Evolutionary conservation across 2,113 vertebrate genomes (phyloP).

Genomic region (Epinephelus fuscoguttatus): DNA sequence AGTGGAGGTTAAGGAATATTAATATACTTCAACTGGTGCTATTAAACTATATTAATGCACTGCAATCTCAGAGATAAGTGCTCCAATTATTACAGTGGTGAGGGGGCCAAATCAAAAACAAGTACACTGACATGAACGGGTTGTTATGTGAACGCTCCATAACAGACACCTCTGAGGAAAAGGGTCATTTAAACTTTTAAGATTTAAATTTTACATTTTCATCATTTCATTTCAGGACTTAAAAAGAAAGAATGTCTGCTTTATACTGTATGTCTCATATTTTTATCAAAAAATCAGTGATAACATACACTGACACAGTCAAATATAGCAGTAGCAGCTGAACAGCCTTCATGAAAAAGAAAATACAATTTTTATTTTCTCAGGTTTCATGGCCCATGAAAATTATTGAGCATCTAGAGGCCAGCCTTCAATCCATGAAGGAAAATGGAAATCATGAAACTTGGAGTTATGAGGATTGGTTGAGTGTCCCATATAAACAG

Average conservation of each 20-base stretch:
- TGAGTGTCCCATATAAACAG: neutral
- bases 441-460: conserved; percentile 28
- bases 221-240: neutral
- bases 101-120: conserved; percentile 25
- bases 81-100: conserved; percentile 25
- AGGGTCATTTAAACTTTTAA: neutral
- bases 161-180: neutral
- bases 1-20: conserved; percentile 75
- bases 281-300: neutral
- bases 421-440: neutral
- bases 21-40: conserved; percentile 61
- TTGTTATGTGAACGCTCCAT: neutral
- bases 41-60: conserved; percentile 61
- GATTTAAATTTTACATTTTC: neutral
- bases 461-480: conserved; percentile 1
- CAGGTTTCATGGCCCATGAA: conserved; percentile 9
- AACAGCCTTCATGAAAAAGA: neutral
- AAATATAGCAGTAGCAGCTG: neutral
- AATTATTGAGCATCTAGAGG: neutral
- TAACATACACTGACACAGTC: neutral
- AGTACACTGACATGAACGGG: conserved; percentile 9
- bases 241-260: neutral
- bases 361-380: conserved; percentile 13
- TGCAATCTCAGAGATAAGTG: conserved; percentile 27
- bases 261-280: no score